A percentile compares a stretch with the other conserved stretches of the same genome.
Conservation (phyloP, 2,113 vertebrate species). For the Bubo blakistoni region DNA sequence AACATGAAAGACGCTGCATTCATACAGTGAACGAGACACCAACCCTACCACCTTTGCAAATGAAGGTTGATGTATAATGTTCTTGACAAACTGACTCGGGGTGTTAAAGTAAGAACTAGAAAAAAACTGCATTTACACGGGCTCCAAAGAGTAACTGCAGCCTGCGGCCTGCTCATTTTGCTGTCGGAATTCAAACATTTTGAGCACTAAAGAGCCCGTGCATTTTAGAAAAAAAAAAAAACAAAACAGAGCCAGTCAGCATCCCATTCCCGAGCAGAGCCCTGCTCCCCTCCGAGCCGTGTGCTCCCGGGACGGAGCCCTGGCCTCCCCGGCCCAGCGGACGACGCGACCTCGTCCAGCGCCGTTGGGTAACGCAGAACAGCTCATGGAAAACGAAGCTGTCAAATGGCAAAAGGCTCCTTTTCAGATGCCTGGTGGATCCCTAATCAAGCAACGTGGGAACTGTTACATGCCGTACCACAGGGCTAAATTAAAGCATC, state of each 20-base stretch:
- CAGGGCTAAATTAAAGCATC: neutral
- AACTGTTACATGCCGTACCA: neutral
- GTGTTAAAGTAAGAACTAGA: neutral
- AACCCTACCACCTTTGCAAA: neutral
- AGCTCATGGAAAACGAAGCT: neutral
- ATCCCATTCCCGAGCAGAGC: neutral
- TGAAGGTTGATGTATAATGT: rapidly evolving
- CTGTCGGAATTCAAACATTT: no score
- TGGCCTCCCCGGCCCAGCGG: neutral
- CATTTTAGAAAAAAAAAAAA: no score
- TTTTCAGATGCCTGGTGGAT: neutral
- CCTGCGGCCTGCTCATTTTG: neutral
- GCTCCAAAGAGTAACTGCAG: neutral
- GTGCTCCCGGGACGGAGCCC: neutral
- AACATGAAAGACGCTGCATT: neutral
- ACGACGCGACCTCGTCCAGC: rapidly evolving
- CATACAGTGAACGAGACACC: rapidly evolving
- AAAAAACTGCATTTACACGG: neutral
- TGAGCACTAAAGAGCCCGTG: rapidly evolving
- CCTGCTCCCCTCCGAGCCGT: rapidly evolving
- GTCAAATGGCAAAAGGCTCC: neutral
- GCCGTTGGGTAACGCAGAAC: neutral
- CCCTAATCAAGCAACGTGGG: neutral
- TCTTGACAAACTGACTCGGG: neutral
- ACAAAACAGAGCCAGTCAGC: neutral